These are phyloP conservation scores for Heterochromis multidens DNA, from an alignment of 2,113 vertebrate genomes.

Conservation along the genomic window DNA sequence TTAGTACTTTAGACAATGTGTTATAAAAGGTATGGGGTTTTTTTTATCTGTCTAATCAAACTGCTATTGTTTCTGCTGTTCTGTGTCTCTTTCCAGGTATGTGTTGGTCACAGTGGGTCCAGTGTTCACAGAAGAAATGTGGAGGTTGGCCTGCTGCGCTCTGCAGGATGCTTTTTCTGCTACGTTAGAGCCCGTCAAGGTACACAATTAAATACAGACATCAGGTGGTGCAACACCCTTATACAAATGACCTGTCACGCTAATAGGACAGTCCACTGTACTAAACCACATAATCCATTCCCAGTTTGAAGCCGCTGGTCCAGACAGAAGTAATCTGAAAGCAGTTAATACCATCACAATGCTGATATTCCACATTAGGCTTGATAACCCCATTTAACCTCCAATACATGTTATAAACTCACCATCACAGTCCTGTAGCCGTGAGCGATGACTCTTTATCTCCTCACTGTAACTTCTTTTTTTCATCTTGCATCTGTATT, in stretches of 20 bases:
- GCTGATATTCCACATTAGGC: slow-evolving; percentile 13
- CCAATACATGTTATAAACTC: accelerated
- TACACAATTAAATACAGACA: slow-evolving; percentile 46
- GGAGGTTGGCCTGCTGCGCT: slow-evolving; percentile 93
- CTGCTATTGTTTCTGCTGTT: background rate
- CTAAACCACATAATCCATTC: slow-evolving; percentile 4
- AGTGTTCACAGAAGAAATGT: slow-evolving; percentile 97
- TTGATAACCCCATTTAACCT: slow-evolving; percentile 15
- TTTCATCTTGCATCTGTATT: background rate
- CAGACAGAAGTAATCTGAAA: slow-evolving; percentile 35
- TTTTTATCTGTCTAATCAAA: background rate
- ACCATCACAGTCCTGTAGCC: background rate
- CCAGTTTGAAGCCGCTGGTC: slow-evolving; percentile 11
- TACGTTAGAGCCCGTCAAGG: slow-evolving; percentile 96
- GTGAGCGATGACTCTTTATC: background rate
- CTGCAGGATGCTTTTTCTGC: slow-evolving; percentile 95
- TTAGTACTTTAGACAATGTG: background rate
- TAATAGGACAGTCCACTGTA: background rate
- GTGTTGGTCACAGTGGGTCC: slow-evolving; percentile 93
- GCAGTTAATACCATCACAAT: slow-evolving; percentile 24
- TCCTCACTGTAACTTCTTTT: background rate
- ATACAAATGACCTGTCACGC: background rate
- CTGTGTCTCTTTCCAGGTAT: slow-evolving; percentile 77
- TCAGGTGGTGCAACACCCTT: background rate
- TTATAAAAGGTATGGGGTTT: accelerated